A percentile compares a stretch with the other conserved stretches of the same genome.
These are phyloP conservation scores for Aspiorhynchus laticeps DNA, from an alignment of 2,113 vertebrate genomes.

Conservation along the genomic window DNA sequence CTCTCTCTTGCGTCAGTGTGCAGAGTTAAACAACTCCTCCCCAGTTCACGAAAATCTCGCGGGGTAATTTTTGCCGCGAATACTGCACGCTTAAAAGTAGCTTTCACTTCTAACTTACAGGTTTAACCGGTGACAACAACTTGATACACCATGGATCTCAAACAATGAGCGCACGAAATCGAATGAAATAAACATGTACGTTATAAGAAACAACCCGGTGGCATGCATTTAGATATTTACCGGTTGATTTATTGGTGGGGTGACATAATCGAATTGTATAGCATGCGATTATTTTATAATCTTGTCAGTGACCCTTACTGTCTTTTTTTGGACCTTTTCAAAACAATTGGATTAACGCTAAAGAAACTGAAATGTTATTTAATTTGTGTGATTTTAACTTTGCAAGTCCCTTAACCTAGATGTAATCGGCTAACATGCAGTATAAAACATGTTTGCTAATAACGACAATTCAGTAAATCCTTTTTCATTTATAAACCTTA, in stretches of 20 bases:
- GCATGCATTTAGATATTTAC: neutral
- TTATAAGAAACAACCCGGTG: neutral
- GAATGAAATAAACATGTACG: neutral
- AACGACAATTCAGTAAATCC: neutral
- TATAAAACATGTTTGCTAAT: neutral
- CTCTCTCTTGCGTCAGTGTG: neutral
- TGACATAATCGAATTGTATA: neutral
- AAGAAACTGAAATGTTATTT: neutral
- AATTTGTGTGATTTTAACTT: neutral
- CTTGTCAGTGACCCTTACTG: neutral
- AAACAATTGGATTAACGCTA: neutral
- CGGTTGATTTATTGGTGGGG: neutral
- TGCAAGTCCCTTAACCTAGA: neutral
- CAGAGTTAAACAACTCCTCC: slow-evolving; percentile 41
- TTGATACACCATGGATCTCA: neutral
- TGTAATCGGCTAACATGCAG: neutral
- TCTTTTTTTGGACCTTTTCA: neutral
- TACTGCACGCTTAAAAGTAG: neutral
- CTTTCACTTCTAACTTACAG: slow-evolving; percentile 3
- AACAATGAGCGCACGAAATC: neutral
- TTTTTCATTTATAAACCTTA: neutral
- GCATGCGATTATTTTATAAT: neutral
- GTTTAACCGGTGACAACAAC: neutral
- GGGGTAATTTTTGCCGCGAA: slow-evolving; percentile 74
- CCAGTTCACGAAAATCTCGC: slow-evolving; percentile 70